phyloP scores from a whole-genome alignment of 2,113 vertebrate genomes.

The Dasyornis broadbenti region DNA sequence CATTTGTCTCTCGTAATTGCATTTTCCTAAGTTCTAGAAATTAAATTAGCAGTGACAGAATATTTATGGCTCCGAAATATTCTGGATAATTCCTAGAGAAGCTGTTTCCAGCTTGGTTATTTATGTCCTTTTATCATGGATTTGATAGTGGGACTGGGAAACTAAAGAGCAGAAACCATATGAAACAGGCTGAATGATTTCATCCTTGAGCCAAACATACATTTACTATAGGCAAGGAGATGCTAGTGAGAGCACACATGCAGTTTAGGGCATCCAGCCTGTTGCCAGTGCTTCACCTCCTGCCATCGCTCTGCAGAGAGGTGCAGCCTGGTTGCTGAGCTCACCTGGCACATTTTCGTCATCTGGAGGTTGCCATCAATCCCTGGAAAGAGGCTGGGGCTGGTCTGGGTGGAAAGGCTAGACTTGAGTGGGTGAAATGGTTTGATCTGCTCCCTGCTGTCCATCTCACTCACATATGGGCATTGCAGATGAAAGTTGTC shows the following conservation, averaged over 20 bases:
- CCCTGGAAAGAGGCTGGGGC: not conserved
- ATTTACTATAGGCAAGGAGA: not conserved
- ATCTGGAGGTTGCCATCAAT: not conserved
- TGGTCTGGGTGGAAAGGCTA: not conserved
- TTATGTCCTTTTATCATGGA: conserved; percentile 42
- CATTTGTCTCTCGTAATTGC: conserved; percentile 11
- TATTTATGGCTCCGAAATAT: conserved; percentile 41
- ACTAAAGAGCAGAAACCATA: not conserved
- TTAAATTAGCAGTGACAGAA: conserved; percentile 27
- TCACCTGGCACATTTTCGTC: not conserved
- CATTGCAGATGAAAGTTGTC: not conserved
- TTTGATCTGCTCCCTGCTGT: not conserved
- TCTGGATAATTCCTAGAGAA: conserved; percentile 28
- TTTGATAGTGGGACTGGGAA: conserved; percentile 45
- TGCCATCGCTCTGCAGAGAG: not conserved
- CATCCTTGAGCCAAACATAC: not conserved
- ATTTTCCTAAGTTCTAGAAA: conserved; percentile 28
- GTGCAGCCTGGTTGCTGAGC: not conserved
- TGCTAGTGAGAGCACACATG: fast-evolving
- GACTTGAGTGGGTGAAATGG: fast-evolving
- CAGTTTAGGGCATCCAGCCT: not conserved
- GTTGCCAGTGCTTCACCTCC: not conserved
- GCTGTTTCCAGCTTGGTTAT: conserved; percentile 46
- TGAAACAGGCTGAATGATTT: conserved; percentile 5
- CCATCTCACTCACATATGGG: not conserved